phyloP scores from a whole-genome alignment of 64 coral and sea anemone genomes.

The Dendronephthya gigantea region DNA sequence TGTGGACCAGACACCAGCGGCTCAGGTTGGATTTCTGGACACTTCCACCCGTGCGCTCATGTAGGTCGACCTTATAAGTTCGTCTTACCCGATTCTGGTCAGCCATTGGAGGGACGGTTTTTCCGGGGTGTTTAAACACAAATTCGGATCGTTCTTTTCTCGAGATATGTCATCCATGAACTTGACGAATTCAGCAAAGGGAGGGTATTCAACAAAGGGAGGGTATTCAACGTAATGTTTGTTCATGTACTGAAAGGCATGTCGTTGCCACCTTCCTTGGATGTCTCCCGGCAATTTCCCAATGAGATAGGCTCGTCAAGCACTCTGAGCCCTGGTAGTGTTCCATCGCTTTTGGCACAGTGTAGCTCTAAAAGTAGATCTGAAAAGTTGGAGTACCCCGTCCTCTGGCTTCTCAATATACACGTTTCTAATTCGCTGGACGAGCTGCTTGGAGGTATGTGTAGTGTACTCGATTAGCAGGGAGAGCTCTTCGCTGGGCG shows the following conservation, averaged over 20 bases:
- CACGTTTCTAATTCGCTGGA: slow-evolving; percentile 26
- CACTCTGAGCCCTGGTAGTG: slow-evolving; percentile 28
- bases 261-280: slow-evolving; percentile 49
- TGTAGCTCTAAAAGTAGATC: slow-evolving; percentile 33
- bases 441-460: slow-evolving; percentile 17
- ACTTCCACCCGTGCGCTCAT: neutral
- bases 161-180: slow-evolving; percentile 37
- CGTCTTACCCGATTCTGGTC: neutral
- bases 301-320: slow-evolving; percentile 38
- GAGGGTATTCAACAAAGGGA: neutral
- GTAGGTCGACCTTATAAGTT: neutral
- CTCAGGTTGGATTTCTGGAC: neutral
- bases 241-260: slow-evolving; percentile 35
- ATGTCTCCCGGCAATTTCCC: slow-evolving; percentile 30
- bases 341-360: slow-evolving; percentile 32
- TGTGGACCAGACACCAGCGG: neutral
- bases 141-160: slow-evolving; percentile 35
- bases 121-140: neutral
- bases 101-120: neutral
- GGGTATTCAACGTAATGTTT: slow-evolving; percentile 22
- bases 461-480: slow-evolving; percentile 27
- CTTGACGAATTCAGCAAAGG: neutral
- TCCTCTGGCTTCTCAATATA: slow-evolving; percentile 20
- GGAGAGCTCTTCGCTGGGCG: slow-evolving; percentile 20
- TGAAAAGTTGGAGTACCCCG: neutral